phyloP scores from a whole-genome alignment of 2,888 invertebrate genomes.

The Eulithis testata region DNA sequence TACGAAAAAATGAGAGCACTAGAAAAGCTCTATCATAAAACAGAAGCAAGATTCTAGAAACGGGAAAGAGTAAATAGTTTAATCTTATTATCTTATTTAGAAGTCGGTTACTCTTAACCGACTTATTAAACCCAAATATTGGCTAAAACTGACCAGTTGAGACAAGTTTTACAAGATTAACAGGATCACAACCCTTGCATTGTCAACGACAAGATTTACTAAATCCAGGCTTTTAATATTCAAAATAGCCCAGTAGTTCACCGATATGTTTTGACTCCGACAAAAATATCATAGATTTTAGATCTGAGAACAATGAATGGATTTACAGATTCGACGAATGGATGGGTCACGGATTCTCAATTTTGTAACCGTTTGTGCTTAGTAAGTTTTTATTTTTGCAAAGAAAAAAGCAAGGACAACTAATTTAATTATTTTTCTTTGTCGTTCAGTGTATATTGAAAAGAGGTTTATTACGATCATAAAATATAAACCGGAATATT shows the following conservation, averaged over 20 bases:
- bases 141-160: constrained; percentile 5
- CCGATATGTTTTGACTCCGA: constrained; percentile 25
- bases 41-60: neutral
- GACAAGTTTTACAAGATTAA: constrained; percentile 18
- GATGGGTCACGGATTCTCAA: constrained; percentile 29
- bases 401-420: too few species aligned
- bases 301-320: constrained; percentile 33
- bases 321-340: constrained; percentile 37
- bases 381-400: too few species aligned
- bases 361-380: constrained; percentile 11
- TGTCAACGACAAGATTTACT: constrained; percentile 1
- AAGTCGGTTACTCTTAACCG: constrained; percentile 15
- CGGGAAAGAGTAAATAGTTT: neutral
- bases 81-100: constrained; percentile 1
- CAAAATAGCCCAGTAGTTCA: constrained; percentile 26
- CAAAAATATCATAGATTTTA: constrained; percentile 28
- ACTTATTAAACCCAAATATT: constrained; percentile 22
- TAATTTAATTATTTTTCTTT: too few species aligned
- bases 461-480: too few species aligned
- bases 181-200: neutral
- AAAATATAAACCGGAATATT: too few species aligned
- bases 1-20: neutral
- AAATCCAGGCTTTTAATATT: constrained; percentile 5
- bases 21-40: neutral
- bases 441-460: too few species aligned